These are phyloP conservation scores for Pterocles burchelli DNA, from an alignment of 2,113 vertebrate species.

Conservation along the genomic window DNA sequence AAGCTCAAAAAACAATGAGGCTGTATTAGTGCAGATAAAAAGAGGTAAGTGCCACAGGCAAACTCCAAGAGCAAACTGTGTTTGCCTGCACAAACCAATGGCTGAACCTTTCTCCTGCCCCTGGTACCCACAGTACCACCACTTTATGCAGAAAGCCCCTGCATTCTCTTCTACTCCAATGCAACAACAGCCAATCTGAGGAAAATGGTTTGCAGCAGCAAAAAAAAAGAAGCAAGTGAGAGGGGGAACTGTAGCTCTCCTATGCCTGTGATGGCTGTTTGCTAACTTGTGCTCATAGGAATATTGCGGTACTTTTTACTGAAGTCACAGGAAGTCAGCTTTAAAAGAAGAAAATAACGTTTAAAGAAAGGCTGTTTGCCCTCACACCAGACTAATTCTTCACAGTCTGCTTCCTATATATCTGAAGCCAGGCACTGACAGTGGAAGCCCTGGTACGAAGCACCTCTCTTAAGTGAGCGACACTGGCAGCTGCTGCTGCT, in stretches of 20 bases:
- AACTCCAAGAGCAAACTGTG: not conserved
- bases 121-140: fast-evolving
- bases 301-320: not conserved
- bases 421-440: constrained; percentile 20
- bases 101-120: not conserved
- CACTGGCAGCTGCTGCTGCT: not conserved
- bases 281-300: not conserved
- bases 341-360: not conserved
- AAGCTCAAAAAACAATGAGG: not conserved
- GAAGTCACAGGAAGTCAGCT: not conserved
- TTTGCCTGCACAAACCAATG: not conserved
- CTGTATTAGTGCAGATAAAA: not conserved
- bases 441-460: not conserved
- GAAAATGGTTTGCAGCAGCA: not conserved
- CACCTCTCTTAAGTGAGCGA: not conserved
- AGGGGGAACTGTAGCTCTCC: not conserved
- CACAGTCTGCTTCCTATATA: not conserved
- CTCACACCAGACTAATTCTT: constrained; percentile 1
- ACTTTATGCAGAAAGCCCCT: not conserved
- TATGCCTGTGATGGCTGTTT: not conserved
- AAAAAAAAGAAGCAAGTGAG: not conserved
- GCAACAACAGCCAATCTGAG: not conserved
- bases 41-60: not conserved
- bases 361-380: constrained; percentile 10
- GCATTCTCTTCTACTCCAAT: not conserved